phyloP scores from a whole-genome alignment of 2,113 vertebrate genomes.

The Paralichthys olivaceus region DNA sequence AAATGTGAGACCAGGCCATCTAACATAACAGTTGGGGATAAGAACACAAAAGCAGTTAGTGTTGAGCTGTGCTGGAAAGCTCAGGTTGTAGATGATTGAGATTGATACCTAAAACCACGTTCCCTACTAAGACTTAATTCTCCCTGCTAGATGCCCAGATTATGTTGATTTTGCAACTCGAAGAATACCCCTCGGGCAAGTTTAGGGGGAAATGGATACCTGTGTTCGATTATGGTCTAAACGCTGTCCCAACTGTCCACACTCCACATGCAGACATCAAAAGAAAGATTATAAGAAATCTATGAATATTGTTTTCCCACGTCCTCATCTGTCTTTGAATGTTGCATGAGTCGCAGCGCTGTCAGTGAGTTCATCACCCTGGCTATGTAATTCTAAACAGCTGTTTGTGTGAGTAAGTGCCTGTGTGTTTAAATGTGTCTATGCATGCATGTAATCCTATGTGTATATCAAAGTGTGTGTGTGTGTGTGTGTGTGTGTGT shows the following conservation, averaged over 20 bases:
- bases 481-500: slow-evolving; percentile 32
- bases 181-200: neutral
- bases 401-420: slow-evolving; percentile 62
- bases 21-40: slow-evolving; percentile 27
- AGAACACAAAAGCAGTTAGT: slow-evolving; percentile 4
- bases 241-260: neutral
- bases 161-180: slow-evolving; percentile 46
- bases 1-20: slow-evolving; percentile 29
- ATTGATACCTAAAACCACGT: slow-evolving; percentile 33
- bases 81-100: slow-evolving; percentile 12
- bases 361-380: slow-evolving; percentile 76
- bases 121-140: slow-evolving; percentile 21
- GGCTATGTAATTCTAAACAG: slow-evolving; percentile 72
- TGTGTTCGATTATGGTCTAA: slow-evolving; percentile 4
- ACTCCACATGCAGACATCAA: slow-evolving; percentile 22
- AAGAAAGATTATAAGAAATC: slow-evolving; percentile 39
- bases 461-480: slow-evolving; percentile 31
- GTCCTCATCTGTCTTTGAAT: slow-evolving; percentile 62
- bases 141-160: slow-evolving; percentile 11
- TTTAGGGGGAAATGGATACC: slow-evolving; percentile 31
- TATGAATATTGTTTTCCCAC: slow-evolving; percentile 60
- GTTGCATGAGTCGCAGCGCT: slow-evolving; percentile 62
- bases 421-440: slow-evolving; percentile 14
- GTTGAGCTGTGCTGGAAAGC: neutral
- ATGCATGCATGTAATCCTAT: slow-evolving; percentile 45